Evolutionary conservation across 2,797 vertebrate genomes (phyloP).

Genomic region (Tarsius wallacei): DNA sequence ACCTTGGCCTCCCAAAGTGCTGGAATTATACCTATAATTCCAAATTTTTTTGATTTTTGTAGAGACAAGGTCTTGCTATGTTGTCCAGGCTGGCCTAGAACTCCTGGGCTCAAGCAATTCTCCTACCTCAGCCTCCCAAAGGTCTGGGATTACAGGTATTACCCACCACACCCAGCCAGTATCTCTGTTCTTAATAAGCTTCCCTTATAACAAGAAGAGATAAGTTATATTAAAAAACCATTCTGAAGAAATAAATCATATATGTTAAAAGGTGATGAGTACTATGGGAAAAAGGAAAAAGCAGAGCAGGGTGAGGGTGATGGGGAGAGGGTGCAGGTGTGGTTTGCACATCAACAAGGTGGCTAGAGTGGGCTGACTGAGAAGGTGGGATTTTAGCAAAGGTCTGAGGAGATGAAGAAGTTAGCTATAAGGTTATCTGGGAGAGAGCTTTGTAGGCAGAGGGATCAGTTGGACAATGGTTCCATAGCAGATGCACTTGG

Average conservation of each 20-base stretch:
- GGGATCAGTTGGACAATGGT: not conserved
- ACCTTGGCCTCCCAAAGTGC: too few species aligned
- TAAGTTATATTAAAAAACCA: not conserved
- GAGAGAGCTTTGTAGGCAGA: too few species aligned
- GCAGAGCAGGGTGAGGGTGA: rapidly evolving
- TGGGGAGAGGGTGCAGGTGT: not conserved
- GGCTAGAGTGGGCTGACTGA: not conserved
- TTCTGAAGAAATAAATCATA: not conserved
- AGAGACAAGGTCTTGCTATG: too few species aligned
- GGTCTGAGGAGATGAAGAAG: not conserved
- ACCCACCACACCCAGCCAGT: too few species aligned
- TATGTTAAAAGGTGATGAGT: not conserved
- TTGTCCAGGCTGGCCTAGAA: too few species aligned
- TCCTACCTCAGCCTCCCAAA: too few species aligned
- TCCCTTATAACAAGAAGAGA: not conserved
- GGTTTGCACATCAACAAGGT: too few species aligned
- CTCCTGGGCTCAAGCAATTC: too few species aligned
- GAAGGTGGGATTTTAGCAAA: conserved; percentile 17
- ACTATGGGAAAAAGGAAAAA: too few species aligned
- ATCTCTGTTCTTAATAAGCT: not conserved
- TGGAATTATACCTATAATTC: too few species aligned
- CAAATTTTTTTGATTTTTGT: too few species aligned
- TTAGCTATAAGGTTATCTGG: not conserved
- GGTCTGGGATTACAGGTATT: too few species aligned
- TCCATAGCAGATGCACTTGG: not conserved